Evolutionary conservation across 2,113 vertebrate species (phyloP), one percentile per base, ranked within the genome.

Genomic region (Pygoscelis adeliae): DNA sequence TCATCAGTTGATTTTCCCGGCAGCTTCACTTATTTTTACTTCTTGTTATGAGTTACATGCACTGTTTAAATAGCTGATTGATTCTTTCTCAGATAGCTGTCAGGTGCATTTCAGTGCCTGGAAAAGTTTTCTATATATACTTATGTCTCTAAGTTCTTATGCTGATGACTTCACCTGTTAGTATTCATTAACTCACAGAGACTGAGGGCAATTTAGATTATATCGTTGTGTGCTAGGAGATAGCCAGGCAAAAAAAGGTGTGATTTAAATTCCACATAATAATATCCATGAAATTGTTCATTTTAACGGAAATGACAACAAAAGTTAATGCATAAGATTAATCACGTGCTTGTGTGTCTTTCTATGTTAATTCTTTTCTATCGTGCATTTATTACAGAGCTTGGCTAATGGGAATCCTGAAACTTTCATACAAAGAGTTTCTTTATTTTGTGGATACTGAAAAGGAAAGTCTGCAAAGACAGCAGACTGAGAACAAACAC

Each of bases 1-100:
- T 95, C 49, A 89, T 90, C 72, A 63, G n/a, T 74, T 74, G 72
- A 86, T 92, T 93, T 95, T 93, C 59, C 63, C 90, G 80, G 63
- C 32, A 93, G 74, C 77, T 90, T 83, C 71, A 77, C 40, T 94
- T 86, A 80, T 63, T 93, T 94, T 92, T 65, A 70, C 58, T 65
- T 86, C 49, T 86, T 61, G 29, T 42, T 90, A 77, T 62, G 49
- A 69, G 61, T 69, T 85, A 73, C 47, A 56, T 30, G 29, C 3
- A 2, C 55, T 83, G 46, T 63, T 93, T 52, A 86, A 90, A 87
- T 40, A 90, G 32, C 10, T 63, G 72, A 92, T 67, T 83, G 88
- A 93, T 93, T 90, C 70, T 90, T 52, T 32, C 47, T 93, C 38
- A 34, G 58, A 63, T 79, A 90, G 63, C 59, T 92, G 59, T 90